Evolutionary conservation across 1,140 invertebrate genomes (phyloP).

Genomic region (Bradysia coprophila): DNA sequence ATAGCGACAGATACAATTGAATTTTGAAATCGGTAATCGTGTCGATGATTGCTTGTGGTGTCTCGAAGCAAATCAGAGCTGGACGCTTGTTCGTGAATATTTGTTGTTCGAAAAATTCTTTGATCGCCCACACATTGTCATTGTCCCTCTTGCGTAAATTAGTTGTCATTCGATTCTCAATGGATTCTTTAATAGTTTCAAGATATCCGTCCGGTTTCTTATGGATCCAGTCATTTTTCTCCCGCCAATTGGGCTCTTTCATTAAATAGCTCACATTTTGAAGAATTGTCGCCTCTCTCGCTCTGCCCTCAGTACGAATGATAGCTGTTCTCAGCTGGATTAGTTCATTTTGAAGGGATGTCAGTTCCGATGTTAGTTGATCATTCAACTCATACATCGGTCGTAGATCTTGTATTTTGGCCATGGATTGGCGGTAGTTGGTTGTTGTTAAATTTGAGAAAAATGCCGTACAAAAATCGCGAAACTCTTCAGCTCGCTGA

Average conservation of each 20-base stretch:
- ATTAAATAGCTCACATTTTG: constrained; percentile 21
- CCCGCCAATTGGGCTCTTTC: constrained; percentile 18
- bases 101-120: constrained; percentile 16
- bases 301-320: constrained; percentile 18
- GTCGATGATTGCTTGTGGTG: constrained; percentile 11
- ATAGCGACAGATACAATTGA: constrained; percentile 16
- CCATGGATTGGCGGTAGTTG: not conserved
- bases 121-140: constrained; percentile 21
- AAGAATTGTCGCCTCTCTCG: constrained; percentile 18
- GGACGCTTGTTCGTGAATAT: constrained; percentile 14
- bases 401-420: not conserved
- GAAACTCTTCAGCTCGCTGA: not conserved
- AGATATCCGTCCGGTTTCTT: constrained; percentile 6
- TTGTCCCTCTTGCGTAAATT: constrained; percentile 18
- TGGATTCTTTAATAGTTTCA: constrained; percentile 13
- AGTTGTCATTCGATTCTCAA: constrained; percentile 13
- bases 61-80: constrained; percentile 15
- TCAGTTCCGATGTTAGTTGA: not conserved
- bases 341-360: constrained; percentile 11
- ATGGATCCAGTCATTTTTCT: constrained; percentile 20
- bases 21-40: constrained; percentile 16
- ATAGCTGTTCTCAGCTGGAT: constrained; percentile 21
- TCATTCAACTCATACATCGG: not conserved
- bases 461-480: not conserved
- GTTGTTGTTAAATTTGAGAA: not conserved